Percentiles rank a stretch among this genome's conserved stretches.
phyloP scores from a whole-genome alignment of 2,113 vertebrate genomes.

The Anoura caudifer region DNA sequence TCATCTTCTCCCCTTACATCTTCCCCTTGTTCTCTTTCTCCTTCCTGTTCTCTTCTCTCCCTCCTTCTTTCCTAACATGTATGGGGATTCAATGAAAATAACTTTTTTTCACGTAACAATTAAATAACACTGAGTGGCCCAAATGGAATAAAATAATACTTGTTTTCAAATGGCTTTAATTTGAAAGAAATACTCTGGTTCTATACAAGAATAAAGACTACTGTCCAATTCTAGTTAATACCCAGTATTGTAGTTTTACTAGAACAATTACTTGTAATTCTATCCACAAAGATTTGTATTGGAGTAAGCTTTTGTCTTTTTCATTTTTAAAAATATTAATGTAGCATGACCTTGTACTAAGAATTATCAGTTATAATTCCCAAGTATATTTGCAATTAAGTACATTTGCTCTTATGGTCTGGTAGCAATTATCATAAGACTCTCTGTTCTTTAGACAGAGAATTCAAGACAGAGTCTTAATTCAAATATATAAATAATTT shows the following conservation, averaged over 20 bases:
- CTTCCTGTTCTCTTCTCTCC: neutral
- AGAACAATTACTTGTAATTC: neutral
- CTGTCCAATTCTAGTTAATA: neutral
- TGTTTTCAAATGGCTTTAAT: neutral
- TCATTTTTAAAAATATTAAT: neutral
- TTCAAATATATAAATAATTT: neutral
- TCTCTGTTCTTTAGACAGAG: too few relatives aligned
- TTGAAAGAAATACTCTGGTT: neutral
- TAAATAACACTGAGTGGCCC: neutral
- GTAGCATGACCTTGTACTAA: neutral
- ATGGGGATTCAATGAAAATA: neutral
- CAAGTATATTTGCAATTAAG: neutral
- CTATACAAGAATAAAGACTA: neutral
- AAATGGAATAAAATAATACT: neutral
- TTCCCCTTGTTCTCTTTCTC: neutral
- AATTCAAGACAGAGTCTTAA: neutral
- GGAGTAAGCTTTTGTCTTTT: neutral
- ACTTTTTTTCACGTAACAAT: neutral
- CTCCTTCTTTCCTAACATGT: neutral
- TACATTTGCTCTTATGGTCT: neutral
- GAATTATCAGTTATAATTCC: neutral
- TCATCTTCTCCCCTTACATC: neutral
- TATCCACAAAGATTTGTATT: neutral
- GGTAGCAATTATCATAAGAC: neutral
- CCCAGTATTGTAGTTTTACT: neutral